Conservation (phyloP, 2,888 invertebrate species). For the Ennomos fuscantarius region DNA sequence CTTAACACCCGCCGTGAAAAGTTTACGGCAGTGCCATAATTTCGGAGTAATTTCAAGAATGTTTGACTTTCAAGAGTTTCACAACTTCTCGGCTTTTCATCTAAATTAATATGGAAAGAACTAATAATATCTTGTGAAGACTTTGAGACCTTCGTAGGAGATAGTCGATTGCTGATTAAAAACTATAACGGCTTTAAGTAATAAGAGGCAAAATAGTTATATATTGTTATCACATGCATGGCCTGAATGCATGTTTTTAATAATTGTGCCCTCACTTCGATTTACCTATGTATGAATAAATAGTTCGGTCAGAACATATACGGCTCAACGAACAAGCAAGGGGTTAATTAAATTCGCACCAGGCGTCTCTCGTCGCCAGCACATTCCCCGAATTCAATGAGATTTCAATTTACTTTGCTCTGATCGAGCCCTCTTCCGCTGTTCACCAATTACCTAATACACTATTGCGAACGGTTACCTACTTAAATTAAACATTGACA, state of each 20-base stretch:
- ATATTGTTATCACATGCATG: too few relatives aligned
- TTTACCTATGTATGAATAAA: slow-evolving; percentile 37
- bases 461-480: slow-evolving; percentile 45
- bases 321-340: slow-evolving; percentile 75
- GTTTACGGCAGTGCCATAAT: slow-evolving; percentile 80
- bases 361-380: slow-evolving; percentile 76
- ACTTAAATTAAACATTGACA: slow-evolving; percentile 52
- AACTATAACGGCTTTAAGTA: too few relatives aligned
- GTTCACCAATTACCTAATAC: slow-evolving; percentile 71
- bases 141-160: slow-evolving; percentile 7
- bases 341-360: slow-evolving; percentile 85
- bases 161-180: neutral
- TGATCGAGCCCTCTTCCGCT: slow-evolving; percentile 63
- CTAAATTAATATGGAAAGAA: slow-evolving; percentile 58
- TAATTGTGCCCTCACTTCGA: slow-evolving; percentile 15
- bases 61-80: slow-evolving; percentile 73
- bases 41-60: slow-evolving; percentile 79
- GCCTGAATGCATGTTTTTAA: neutral
- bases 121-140: slow-evolving; percentile 28
- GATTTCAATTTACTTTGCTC: slow-evolving; percentile 83
- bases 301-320: slow-evolving; percentile 47
- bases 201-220: too few relatives aligned
- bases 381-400: slow-evolving; percentile 83
- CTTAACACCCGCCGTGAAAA: slow-evolving; percentile 76
- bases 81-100: slow-evolving; percentile 64